phyloP scores from a whole-genome alignment of 2,888 invertebrate species.

The Cephus rjabovi region DNA sequence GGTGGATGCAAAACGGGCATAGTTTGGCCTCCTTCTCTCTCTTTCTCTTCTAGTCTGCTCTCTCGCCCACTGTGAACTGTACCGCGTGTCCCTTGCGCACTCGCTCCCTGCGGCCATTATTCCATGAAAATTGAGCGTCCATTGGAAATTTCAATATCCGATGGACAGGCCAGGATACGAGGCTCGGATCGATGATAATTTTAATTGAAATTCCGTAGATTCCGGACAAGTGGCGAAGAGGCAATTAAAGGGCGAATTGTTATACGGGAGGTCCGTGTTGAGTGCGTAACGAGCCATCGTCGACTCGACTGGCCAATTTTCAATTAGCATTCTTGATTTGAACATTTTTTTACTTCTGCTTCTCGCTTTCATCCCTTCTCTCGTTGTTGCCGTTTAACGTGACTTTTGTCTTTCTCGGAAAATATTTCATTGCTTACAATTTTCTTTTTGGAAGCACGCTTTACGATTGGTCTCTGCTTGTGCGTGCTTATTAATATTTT shows the following conservation, averaged over 20 bases:
- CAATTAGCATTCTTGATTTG: neutral
- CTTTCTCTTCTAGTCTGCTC: neutral
- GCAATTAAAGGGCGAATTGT: constrained; percentile 8
- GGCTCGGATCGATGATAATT: constrained; percentile 7
- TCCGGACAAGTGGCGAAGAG: constrained; percentile 3
- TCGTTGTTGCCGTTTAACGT: neutral
- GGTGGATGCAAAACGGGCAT: neutral
- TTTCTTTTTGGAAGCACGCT: too few species aligned
- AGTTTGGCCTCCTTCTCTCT: neutral
- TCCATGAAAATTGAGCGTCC: neutral
- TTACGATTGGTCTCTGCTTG: neutral
- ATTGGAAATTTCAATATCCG: neutral
- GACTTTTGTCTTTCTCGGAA: neutral
- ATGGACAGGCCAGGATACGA: neutral
- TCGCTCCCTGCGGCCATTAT: neutral
- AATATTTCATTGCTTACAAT: too few species aligned
- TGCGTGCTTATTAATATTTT: too few species aligned
- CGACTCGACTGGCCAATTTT: neutral
- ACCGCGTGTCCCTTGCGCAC: neutral
- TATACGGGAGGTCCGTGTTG: neutral
- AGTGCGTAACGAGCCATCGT: neutral
- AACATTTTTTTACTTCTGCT: neutral
- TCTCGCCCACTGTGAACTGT: neutral
- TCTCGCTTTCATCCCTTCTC: neutral
- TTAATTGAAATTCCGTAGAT: constrained; percentile 9